These are phyloP conservation scores for Mico argentatus DNA, from an alignment of 2,797 vertebrate genomes.

Conservation along the genomic window DNA sequence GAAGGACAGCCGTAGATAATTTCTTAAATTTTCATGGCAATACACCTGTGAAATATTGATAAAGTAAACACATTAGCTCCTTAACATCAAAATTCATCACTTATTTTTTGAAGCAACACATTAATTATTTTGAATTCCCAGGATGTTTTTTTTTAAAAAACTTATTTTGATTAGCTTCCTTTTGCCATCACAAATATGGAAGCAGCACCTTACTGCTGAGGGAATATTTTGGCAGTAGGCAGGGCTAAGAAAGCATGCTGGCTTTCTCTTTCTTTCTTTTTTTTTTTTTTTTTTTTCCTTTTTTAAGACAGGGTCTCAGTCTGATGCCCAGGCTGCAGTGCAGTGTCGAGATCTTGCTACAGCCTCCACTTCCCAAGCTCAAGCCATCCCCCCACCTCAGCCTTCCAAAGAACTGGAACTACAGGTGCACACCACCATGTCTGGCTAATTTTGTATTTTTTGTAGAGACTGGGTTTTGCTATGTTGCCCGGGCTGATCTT, in stretches of 20 bases:
- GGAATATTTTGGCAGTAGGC: background rate
- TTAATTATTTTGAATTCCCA: constrained; percentile 30
- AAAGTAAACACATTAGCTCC: background rate
- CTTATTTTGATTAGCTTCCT: constrained; percentile 22
- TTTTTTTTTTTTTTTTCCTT: background rate
- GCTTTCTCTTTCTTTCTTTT: background rate
- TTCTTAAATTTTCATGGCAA: background rate
- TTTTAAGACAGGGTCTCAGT: background rate
- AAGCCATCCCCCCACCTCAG: background rate
- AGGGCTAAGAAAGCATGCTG: background rate
- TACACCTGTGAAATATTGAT: background rate
- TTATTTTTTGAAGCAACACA: background rate
- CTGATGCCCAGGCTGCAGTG: background rate
- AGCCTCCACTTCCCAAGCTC: background rate
- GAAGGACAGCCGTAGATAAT: background rate
- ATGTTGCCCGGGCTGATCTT: background rate
- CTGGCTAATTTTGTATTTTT: background rate
- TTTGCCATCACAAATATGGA: constrained; percentile 1
- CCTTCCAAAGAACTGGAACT: background rate
- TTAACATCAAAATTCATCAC: background rate
- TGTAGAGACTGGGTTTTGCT: background rate
- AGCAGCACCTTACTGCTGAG: background rate
- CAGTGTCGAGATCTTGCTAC: background rate
- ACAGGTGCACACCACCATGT: background rate
- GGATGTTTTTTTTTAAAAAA: background rate